Conservation (phyloP, 2,113 vertebrate genomes). For the Cavia porcellus region DNA sequence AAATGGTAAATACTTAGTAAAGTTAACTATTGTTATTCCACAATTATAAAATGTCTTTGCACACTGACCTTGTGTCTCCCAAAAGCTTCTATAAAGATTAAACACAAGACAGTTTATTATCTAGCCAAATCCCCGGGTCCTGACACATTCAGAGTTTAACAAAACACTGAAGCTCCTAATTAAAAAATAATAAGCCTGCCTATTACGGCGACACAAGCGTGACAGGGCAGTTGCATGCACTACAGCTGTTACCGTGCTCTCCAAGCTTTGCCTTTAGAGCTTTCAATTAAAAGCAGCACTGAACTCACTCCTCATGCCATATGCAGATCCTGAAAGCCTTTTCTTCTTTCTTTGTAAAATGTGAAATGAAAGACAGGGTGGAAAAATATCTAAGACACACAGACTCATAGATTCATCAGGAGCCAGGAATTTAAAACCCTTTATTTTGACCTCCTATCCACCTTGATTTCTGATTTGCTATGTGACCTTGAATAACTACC, state of each 20-base stretch:
- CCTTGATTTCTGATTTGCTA: background rate
- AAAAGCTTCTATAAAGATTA: slow-evolving; percentile 64
- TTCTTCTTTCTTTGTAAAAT: slow-evolving; percentile 63
- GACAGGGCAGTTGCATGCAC: slow-evolving; percentile 21
- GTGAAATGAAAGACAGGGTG: slow-evolving; percentile 44
- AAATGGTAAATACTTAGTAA: slow-evolving; percentile 17
- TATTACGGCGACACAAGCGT: slow-evolving; percentile 63
- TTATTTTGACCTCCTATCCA: background rate
- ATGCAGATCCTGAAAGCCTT: slow-evolving; percentile 68
- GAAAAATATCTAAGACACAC: background rate
- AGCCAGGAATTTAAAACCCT: background rate
- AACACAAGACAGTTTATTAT: slow-evolving; percentile 61
- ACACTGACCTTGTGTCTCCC: slow-evolving; percentile 54
- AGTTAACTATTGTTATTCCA: slow-evolving; percentile 60
- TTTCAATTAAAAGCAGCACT: slow-evolving; percentile 66
- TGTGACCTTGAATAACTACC: background rate
- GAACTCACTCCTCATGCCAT: slow-evolving; percentile 38
- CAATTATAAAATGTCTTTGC: slow-evolving; percentile 54
- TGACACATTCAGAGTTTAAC: slow-evolving; percentile 73
- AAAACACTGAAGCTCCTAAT: slow-evolving; percentile 79
- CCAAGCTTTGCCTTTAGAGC: slow-evolving; percentile 58
- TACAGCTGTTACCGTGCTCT: slow-evolving; percentile 58
- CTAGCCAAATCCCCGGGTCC: slow-evolving; percentile 73
- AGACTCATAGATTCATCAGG: background rate
- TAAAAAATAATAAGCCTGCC: slow-evolving; percentile 78